These are phyloP conservation scores for Ischnus inquisitorius DNA, from an alignment of 2,888 invertebrate species.

Conservation along the genomic window DNA sequence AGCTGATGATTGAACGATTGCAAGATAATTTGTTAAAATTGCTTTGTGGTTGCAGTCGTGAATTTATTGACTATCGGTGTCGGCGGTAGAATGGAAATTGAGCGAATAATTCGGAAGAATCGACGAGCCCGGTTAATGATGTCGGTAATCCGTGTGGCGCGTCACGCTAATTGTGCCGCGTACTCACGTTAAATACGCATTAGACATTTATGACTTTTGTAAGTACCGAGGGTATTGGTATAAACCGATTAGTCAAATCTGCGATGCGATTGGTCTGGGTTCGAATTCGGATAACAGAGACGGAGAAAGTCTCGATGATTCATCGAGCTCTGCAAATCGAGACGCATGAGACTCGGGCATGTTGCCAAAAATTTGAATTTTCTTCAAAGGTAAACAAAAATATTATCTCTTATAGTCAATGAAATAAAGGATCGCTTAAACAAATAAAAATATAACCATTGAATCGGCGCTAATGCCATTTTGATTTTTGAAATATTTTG, in stretches of 20 bases:
- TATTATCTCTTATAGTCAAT: neutral
- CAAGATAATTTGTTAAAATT: neutral
- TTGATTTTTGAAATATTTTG: neutral
- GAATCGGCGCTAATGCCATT: neutral
- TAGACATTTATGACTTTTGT: constrained; percentile 34
- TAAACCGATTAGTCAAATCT: constrained; percentile 6
- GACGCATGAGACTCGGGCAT: constrained; percentile 6
- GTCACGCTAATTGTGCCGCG: constrained; percentile 30
- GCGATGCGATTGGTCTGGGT: neutral
- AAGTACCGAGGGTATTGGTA: neutral
- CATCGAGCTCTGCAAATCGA: constrained; percentile 19
- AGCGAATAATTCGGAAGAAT: constrained; percentile 1
- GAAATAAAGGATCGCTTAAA: neutral
- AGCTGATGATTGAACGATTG: neutral
- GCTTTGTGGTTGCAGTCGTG: too few species aligned
- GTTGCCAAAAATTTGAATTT: neutral
- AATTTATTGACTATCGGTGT: neutral
- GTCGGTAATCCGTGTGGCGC: neutral
- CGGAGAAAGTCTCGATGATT: constrained; percentile 46
- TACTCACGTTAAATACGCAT: constrained; percentile 32
- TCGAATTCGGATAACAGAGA: neutral
- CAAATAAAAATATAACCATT: neutral
- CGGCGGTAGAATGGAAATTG: neutral
- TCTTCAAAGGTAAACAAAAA: neutral
- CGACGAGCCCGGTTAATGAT: neutral